Evolutionary conservation across 2,888 invertebrate species (phyloP), one percentile per base, ranked within the genome.

Genomic region (Cryptocheilus praepositus): DNA sequence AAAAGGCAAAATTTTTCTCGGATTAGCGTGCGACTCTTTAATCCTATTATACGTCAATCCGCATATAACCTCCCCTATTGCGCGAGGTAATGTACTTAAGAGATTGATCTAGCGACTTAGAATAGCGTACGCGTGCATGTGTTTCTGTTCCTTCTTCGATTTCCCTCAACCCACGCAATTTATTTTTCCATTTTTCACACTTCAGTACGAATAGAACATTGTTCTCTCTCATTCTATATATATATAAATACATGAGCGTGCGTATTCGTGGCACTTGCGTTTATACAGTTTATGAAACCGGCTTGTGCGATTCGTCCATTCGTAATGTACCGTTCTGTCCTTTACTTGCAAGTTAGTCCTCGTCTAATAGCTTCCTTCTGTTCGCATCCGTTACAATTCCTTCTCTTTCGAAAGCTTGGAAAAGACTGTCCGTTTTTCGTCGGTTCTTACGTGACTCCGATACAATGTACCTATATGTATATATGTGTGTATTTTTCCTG

Each of bases 221-320:
- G 3, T 11, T 36, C 36, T 49, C 19, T 8, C 13, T 49, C 49
- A 16, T 4, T 19, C 19, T 49, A 11, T 19, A 11, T 49, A n/a
- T 55, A 2, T 55, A 55, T 55, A 36, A 19, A 13, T 19, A 18
- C 25, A 28, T 0, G 0, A 11, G 25, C 11, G 16, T 55, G 11
- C n/a, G 25, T 36, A 28, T 53, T 36, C 7, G 8, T 53, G 21
- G 15, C 53, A 5, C 53, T 53, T 25, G 8, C 8, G 22, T 25
- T 15, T 13, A 15, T 16, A 51, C 57, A 64, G 65, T 73, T 71
- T 70, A 77, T 79, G 76, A 79, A 76, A 77, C 76, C 74, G 74
- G 73, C 79, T 78, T 73, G 44, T 70, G 55, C 51, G 45, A 70
- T 70, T 73, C 66, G 68, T 64, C 70, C 59, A 64, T 58, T 18